Conservation (phyloP, 2,113 vertebrate species). For the Zapornia atra region DNA sequence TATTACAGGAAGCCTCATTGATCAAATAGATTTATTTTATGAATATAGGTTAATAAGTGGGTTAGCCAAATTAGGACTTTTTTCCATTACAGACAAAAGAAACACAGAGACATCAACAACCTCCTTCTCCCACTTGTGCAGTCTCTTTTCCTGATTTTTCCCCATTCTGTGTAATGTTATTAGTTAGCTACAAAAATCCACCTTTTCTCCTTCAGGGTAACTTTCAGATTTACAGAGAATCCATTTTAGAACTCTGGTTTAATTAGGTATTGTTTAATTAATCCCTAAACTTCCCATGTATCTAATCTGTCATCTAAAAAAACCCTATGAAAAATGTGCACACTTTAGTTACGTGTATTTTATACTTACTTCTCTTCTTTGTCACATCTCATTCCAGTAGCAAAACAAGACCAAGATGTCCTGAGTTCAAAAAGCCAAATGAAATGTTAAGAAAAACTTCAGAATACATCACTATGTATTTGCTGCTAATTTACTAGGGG, state of each 20-base stretch:
- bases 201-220: neutral
- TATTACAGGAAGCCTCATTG: neutral
- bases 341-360: constrained; percentile 1
- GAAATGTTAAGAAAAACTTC: neutral
- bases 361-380: neutral
- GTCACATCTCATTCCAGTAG: neutral
- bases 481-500: neutral
- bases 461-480: neutral
- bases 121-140: neutral
- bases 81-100: neutral
- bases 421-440: neutral
- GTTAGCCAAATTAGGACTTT: neutral
- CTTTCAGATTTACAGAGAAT: constrained; percentile 6
- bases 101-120: neutral
- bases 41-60: neutral
- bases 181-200: neutral
- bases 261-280: constrained; percentile 38
- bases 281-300: constrained; percentile 13
- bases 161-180: neutral
- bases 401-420: neutral
- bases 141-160: neutral
- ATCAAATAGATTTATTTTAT: neutral
- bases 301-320: constrained; percentile 38
- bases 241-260: neutral
- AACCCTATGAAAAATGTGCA: neutral